phyloP scores from a whole-genome alignment of 2,797 vertebrate genomes.

The Amphiprion clarkii region DNA sequence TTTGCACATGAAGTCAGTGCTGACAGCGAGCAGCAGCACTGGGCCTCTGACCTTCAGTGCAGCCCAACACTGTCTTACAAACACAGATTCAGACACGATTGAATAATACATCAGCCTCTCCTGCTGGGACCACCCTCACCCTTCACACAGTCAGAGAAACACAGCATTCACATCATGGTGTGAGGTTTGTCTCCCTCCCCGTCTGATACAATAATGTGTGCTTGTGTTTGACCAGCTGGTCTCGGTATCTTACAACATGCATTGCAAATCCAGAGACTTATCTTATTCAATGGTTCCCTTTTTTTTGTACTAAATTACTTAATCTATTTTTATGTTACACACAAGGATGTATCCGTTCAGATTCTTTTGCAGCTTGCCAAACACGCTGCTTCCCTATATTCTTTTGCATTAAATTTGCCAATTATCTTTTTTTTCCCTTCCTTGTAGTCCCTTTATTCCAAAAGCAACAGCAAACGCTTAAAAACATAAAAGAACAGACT shows the following conservation, averaged over 20 bases:
- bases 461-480: constrained; percentile 24
- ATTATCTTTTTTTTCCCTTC: constrained; percentile 18
- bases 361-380: constrained; percentile 3
- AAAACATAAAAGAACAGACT: constrained; percentile 8
- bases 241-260: constrained; percentile 4
- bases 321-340: background rate
- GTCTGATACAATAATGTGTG: constrained; percentile 54
- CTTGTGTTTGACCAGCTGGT: constrained; percentile 45
- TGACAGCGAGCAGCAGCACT: constrained; percentile 69
- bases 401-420: constrained; percentile 21
- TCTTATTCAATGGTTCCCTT: background rate
- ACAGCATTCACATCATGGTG: constrained; percentile 48
- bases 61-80: constrained; percentile 67
- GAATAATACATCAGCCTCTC: constrained; percentile 81
- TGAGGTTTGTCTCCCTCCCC: constrained; percentile 48
- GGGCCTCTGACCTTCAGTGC: constrained; percentile 79
- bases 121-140: constrained; percentile 61
- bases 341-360: background rate
- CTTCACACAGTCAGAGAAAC: constrained; percentile 61
- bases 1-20: constrained; percentile 62
- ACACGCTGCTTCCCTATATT: background rate
- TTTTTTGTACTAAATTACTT: background rate
- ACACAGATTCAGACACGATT: constrained; percentile 67
- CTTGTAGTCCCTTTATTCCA: background rate
- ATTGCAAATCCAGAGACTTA: background rate